These are phyloP conservation scores for Drosophila helvetica DNA, from an alignment of 2,888 invertebrate species.

Conservation along the genomic window DNA sequence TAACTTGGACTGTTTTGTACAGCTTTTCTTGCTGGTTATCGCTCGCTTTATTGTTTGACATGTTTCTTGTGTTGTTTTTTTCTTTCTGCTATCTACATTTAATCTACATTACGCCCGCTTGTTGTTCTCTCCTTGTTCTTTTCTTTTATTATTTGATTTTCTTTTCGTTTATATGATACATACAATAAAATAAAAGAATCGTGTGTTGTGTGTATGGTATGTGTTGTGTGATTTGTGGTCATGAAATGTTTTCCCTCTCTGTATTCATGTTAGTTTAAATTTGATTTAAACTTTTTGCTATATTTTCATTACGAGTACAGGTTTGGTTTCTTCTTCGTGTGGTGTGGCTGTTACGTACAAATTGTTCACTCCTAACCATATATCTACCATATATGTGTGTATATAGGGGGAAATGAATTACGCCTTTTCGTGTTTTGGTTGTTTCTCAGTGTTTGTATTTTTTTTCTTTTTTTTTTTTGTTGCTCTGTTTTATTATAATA, in stretches of 20 bases:
- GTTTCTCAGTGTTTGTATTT: slow-evolving; percentile 57
- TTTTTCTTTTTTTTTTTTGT: slow-evolving; percentile 26
- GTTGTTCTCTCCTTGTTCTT: slow-evolving; percentile 48
- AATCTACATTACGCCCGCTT: slow-evolving; percentile 51
- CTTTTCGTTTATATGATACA: slow-evolving; percentile 56
- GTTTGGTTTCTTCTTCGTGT: slow-evolving; percentile 5
- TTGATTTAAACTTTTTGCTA: slow-evolving; percentile 18
- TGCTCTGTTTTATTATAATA: slow-evolving; percentile 40
- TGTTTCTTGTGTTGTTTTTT: slow-evolving; percentile 24
- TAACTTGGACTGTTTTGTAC: slow-evolving; percentile 16
- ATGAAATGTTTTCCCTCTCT: slow-evolving; percentile 15
- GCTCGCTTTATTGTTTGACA: slow-evolving; percentile 27
- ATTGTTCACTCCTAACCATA: slow-evolving; percentile 31
- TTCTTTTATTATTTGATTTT: slow-evolving; percentile 60
- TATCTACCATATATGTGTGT: neutral
- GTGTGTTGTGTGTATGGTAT: neutral
- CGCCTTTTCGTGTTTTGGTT: slow-evolving; percentile 33
- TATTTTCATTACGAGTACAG: slow-evolving; percentile 20
- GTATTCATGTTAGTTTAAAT: slow-evolving; percentile 14
- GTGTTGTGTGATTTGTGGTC: neutral
- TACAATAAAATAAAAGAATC: slow-evolving; percentile 29
- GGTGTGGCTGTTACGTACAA: slow-evolving; percentile 33
- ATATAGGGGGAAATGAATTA: slow-evolving; percentile 44
- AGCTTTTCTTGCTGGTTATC: slow-evolving; percentile 26
- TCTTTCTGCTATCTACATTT: slow-evolving; percentile 62